These are phyloP conservation scores for Heliconius sara DNA, from an alignment of 2,888 invertebrate species.

Conservation along the genomic window DNA sequence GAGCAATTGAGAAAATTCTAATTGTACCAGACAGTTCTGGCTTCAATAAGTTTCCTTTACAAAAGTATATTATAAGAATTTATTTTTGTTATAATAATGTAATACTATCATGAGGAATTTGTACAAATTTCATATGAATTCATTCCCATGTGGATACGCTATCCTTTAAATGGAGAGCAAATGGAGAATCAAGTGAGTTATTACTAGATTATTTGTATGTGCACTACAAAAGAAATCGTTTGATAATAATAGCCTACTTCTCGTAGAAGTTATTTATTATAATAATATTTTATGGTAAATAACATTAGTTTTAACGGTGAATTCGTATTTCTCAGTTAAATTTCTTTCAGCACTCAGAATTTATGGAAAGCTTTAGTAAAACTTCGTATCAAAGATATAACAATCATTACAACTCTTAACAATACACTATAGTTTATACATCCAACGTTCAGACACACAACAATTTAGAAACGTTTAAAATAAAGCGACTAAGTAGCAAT, in stretches of 20 bases:
- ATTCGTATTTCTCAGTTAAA: background rate
- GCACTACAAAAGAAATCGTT: background rate
- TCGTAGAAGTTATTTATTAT: background rate
- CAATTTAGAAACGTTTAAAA: slow-evolving; percentile 24
- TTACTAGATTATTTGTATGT: background rate
- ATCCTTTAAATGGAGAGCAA: background rate
- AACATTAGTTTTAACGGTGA: background rate
- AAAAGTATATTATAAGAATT: background rate
- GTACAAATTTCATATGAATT: background rate
- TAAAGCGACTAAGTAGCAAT: slow-evolving; percentile 33
- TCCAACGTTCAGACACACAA: background rate
- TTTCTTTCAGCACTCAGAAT: background rate
- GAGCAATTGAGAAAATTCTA: no score
- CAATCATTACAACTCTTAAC: background rate
- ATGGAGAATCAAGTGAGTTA: background rate
- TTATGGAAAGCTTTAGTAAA: background rate
- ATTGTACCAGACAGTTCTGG: background rate
- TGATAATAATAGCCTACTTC: background rate
- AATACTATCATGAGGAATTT: background rate
- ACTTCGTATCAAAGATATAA: background rate
- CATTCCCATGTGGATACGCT: background rate
- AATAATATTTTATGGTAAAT: background rate
- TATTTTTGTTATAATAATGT: background rate
- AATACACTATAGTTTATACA: background rate
- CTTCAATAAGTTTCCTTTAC: background rate